These are phyloP conservation scores for Melanophora roralis DNA, from an alignment of 2,888 invertebrate genomes.

Conservation along the genomic window DNA sequence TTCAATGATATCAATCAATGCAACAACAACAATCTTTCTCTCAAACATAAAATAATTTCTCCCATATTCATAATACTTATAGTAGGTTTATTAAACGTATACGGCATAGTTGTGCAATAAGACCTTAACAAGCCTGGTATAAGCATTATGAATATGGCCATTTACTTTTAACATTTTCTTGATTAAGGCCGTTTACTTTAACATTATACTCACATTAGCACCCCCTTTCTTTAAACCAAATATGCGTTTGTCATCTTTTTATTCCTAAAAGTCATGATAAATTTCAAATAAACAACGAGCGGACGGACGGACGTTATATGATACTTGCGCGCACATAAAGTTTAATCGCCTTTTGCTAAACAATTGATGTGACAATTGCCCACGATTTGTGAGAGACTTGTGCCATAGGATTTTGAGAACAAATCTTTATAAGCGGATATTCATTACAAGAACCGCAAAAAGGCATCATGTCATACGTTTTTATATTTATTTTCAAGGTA, in stretches of 20 bases:
- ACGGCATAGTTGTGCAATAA: too few relatives aligned
- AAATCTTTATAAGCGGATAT: conserved; percentile 71
- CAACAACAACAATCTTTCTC: conserved; percentile 17
- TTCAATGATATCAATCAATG: conserved; percentile 54
- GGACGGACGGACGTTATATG: conserved; percentile 3
- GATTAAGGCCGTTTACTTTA: conserved; percentile 34
- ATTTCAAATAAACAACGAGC: neutral
- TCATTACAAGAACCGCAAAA: conserved; percentile 74
- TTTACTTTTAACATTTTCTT: conserved; percentile 7
- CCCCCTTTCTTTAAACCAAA: conserved; percentile 9
- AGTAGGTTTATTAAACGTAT: too few relatives aligned
- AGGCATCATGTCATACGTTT: conserved; percentile 54
- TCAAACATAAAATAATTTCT: neutral
- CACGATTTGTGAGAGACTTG: conserved; percentile 31
- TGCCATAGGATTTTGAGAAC: conserved; percentile 6
- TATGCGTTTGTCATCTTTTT: conserved; percentile 13
- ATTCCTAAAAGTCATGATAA: conserved; percentile 28
- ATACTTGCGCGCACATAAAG: conserved; percentile 8
- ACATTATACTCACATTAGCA: neutral
- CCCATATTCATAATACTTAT: too few relatives aligned
- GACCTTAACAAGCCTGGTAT: too few relatives aligned
- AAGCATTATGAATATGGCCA: too few relatives aligned
- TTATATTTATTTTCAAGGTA: conserved; percentile 9
- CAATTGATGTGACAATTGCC: conserved; percentile 43
- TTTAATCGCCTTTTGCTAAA: neutral